Evolutionary conservation across 2,113 vertebrate species (phyloP).

Genomic region (Crypturellus undulatus): DNA sequence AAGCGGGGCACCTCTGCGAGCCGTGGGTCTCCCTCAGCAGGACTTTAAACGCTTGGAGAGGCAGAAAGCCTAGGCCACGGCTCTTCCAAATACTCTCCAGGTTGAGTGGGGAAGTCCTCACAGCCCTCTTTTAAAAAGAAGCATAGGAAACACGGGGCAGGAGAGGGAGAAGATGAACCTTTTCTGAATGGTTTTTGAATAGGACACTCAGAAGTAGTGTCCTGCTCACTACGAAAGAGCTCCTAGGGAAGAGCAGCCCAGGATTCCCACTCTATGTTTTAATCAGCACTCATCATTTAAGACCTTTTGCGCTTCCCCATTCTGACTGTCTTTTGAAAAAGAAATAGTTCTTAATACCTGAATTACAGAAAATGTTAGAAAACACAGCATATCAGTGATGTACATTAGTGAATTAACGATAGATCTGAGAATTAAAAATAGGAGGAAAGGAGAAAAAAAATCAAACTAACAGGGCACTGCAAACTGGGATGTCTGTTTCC

Average conservation of each 20-base stretch:
- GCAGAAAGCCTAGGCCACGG: not conserved
- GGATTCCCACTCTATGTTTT: not conserved
- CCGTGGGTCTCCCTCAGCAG: not conserved
- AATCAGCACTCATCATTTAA: not conserved
- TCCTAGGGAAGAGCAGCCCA: not conserved
- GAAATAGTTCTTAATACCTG: not conserved
- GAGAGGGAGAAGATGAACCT: not conserved
- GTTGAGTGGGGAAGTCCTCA: not conserved
- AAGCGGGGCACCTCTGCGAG: not conserved
- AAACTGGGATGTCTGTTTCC: not conserved
- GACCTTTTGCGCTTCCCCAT: not conserved
- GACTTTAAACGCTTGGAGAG: not conserved
- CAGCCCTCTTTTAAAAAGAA: not conserved
- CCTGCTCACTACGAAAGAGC: not conserved
- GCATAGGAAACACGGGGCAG: not conserved
- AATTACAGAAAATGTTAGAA: not conserved
- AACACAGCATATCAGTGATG: not conserved
- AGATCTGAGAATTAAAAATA: not conserved
- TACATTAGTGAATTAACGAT: not conserved
- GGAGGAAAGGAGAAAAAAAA: slow-evolving; percentile 7
- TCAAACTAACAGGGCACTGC: slow-evolving; percentile 13
- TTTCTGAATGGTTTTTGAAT: not conserved
- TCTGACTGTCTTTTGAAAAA: slow-evolving; percentile 4
- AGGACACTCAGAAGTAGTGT: not conserved
- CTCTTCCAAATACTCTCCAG: not conserved